These are phyloP conservation scores for Rhinoderma darwinii DNA, from an alignment of 2,113 vertebrate genomes.

Conservation along the genomic window DNA sequence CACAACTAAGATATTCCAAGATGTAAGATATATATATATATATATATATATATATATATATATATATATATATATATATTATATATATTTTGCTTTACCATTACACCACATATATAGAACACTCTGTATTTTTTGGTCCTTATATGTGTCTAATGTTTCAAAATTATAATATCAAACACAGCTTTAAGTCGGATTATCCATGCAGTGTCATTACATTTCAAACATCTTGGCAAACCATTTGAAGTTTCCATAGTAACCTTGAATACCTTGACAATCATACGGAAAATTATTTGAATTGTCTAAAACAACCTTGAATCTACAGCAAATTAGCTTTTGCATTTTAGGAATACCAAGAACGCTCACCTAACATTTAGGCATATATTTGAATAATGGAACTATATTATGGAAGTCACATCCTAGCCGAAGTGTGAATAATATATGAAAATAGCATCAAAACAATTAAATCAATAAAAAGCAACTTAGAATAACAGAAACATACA, in stretches of 20 bases:
- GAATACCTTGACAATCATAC: constrained; percentile 35
- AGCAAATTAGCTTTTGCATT: constrained; percentile 15
- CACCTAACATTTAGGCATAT: constrained; percentile 1
- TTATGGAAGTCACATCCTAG: not conserved
- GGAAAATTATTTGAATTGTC: constrained; percentile 31
- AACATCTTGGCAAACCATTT: constrained; percentile 40
- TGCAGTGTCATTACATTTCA: constrained; percentile 44
- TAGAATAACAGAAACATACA: too few relatives aligned
- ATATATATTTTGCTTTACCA: not conserved
- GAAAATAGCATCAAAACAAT: not conserved
- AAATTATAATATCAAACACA: constrained; percentile 45
- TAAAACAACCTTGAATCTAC: constrained; percentile 32
- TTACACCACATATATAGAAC: not conserved
- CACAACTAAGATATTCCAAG: too few relatives aligned
- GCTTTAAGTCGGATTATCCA: constrained; percentile 38
- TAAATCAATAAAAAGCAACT: too few relatives aligned
- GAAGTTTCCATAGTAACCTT: constrained; percentile 47
- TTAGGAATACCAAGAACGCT: not conserved
- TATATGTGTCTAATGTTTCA: constrained; percentile 16
- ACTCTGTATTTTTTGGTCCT: not conserved
- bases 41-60: too few relatives aligned
- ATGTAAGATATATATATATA: too few relatives aligned
- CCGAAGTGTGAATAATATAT: not conserved
- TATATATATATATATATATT: not conserved
- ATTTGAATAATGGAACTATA: not conserved